phyloP scores from a whole-genome alignment of 2,797 vertebrate species.

The Alectoris magna region DNA sequence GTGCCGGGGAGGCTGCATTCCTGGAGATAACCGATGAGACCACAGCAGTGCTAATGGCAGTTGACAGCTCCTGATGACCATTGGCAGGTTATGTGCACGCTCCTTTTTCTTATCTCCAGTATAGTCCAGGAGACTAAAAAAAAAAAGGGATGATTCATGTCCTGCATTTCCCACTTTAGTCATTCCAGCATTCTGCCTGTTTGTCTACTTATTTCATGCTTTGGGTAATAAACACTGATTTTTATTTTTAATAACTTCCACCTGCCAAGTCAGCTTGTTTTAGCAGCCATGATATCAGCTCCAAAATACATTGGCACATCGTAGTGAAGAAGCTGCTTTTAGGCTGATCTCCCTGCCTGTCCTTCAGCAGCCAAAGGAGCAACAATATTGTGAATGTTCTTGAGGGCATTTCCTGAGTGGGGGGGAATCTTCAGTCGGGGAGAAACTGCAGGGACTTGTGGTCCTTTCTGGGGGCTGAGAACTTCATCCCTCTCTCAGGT shows the following conservation, averaged over 20 bases:
- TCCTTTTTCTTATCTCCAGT: background rate
- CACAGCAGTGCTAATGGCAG: background rate
- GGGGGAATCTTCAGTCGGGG: background rate
- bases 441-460: background rate
- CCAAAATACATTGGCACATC: background rate
- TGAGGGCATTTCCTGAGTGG: background rate
- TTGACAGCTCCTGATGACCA: background rate
- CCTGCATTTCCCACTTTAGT: background rate
- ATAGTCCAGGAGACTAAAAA: background rate
- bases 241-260: background rate
- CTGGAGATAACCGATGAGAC: background rate
- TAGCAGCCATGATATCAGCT: background rate
- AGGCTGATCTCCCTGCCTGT: background rate
- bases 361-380: background rate
- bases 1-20: background rate
- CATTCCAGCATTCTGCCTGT: background rate
- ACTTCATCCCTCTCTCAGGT: background rate
- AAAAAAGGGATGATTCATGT: background rate
- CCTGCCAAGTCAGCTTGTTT: background rate
- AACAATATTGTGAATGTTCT: background rate
- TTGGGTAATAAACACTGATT: background rate
- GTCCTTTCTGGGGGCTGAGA: background rate
- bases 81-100: background rate
- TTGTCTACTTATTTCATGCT: background rate
- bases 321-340: background rate